phyloP scores from a whole-genome alignment of 2,113 vertebrate species.

The Tautogolabrus adspersus region DNA sequence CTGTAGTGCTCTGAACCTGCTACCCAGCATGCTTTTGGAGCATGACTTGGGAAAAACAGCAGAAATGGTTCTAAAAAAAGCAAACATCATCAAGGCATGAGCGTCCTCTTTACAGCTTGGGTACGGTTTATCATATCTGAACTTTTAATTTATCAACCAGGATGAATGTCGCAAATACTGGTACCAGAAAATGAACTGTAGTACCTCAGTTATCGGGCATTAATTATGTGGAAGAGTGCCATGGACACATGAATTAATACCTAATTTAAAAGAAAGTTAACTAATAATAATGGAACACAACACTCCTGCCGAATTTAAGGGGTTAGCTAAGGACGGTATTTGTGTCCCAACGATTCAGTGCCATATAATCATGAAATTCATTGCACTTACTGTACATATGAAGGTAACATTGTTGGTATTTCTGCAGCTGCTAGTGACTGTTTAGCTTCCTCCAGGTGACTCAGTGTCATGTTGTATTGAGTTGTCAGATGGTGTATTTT shows the following conservation, averaged over 20 bases:
- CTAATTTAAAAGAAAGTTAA: constrained; percentile 30
- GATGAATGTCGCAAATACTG: constrained; percentile 61
- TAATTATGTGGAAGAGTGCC: constrained; percentile 36
- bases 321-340: constrained; percentile 23
- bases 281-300: constrained; percentile 29
- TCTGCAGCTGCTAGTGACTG: constrained; percentile 42
- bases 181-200: constrained; percentile 21
- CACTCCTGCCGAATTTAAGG: constrained; percentile 34
- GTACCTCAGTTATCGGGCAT: constrained; percentile 41
- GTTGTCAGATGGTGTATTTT: constrained; percentile 35
- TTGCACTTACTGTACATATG: constrained; percentile 59
- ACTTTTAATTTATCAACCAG: constrained; percentile 56
- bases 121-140: constrained; percentile 65
- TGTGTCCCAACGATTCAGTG: constrained; percentile 49
- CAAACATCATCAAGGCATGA: constrained; percentile 38
- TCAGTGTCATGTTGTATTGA: constrained; percentile 66
- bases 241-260: constrained; percentile 17
- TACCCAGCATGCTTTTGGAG: constrained; percentile 37
- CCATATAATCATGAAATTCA: constrained; percentile 58
- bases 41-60: constrained; percentile 32
- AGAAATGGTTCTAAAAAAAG: constrained; percentile 15
- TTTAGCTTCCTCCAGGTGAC: constrained; percentile 29
- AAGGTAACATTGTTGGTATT: constrained; percentile 39
- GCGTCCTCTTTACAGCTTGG: constrained; percentile 52
- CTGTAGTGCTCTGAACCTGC: constrained; percentile 43